Percentiles rank a stretch among this genome's conserved stretches.
These are phyloP conservation scores for Caenorhabditis sulstoni DNA, from an alignment of 2,888 invertebrate genomes.

Conservation along the genomic window DNA sequence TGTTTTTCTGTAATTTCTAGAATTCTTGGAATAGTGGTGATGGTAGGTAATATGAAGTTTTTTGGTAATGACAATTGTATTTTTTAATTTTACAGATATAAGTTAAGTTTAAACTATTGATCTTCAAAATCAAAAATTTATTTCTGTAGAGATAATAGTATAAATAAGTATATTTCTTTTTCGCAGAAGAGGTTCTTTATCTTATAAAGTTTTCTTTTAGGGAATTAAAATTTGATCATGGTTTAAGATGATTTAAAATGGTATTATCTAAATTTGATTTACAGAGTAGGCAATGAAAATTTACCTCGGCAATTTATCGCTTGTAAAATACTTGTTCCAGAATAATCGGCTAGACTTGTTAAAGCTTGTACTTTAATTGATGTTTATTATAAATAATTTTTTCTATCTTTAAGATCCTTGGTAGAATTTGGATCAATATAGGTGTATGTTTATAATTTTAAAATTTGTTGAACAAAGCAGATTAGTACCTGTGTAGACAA, in stretches of 20 bases:
- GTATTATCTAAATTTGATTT: slow-evolving; percentile 76
- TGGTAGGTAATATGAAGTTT: slow-evolving; percentile 70
- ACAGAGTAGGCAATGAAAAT: slow-evolving; percentile 70
- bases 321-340: slow-evolving; percentile 76
- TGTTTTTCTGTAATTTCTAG: slow-evolving; percentile 73
- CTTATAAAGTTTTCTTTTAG: slow-evolving; percentile 69
- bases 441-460: slow-evolving; percentile 62
- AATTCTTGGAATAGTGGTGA: slow-evolving; percentile 70
- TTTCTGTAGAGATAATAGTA: slow-evolving; percentile 74
- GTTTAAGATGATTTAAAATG: slow-evolving; percentile 71
- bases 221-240: slow-evolving; percentile 73
- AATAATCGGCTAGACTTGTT: slow-evolving; percentile 76
- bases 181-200: slow-evolving; percentile 70
- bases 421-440: slow-evolving; percentile 67
- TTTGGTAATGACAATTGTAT: slow-evolving; percentile 72
- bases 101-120: slow-evolving; percentile 76
- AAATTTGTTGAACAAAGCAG: slow-evolving; percentile 71
- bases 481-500: slow-evolving; percentile 75
- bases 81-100: slow-evolving; percentile 70
- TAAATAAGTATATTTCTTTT: slow-evolving; percentile 74
- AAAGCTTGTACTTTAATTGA: slow-evolving; percentile 73
- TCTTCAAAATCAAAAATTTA: slow-evolving; percentile 76
- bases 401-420: slow-evolving; percentile 56
- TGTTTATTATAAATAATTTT: slow-evolving; percentile 64
- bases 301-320: slow-evolving; percentile 72